Conservation (phyloP, 2,888 invertebrate species). For the Serripes groenlandicus region DNA sequence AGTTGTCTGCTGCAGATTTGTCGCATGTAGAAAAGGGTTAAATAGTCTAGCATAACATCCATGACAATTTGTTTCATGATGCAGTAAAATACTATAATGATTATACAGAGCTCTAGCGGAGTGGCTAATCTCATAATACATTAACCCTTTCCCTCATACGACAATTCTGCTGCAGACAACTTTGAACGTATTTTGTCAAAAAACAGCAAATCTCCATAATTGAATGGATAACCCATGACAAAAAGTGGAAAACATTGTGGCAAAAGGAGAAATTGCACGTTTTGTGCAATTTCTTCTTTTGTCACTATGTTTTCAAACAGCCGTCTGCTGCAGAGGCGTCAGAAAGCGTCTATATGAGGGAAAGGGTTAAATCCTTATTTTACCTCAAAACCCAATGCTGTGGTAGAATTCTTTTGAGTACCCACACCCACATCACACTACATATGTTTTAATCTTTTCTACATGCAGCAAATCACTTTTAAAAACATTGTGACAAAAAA, state of each 20-base stretch:
- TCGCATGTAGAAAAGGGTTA: too few species aligned
- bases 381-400: too few species aligned
- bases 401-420: too few species aligned
- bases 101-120: too few species aligned
- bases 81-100: too few species aligned
- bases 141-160: not conserved
- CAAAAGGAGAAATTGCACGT: not conserved
- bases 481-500: not conserved
- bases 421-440: too few species aligned
- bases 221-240: not conserved
- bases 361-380: not conserved
- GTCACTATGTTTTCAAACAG: not conserved
- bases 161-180: not conserved
- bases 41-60: too few species aligned
- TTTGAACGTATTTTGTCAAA: not conserved
- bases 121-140: not conserved
- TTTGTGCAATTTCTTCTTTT: not conserved
- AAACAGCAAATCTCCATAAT: not conserved
- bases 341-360: not conserved
- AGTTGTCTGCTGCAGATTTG: too few species aligned
- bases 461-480: too few species aligned
- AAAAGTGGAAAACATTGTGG: conserved; percentile 9
- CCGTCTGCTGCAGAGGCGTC: not conserved
- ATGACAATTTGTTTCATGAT: too few species aligned
- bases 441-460: too few species aligned